Evolutionary conservation across 2,113 vertebrate genomes (phyloP), one percentile per base, ranked within the genome.

Genomic region (Amphiprion ocellaris): DNA sequence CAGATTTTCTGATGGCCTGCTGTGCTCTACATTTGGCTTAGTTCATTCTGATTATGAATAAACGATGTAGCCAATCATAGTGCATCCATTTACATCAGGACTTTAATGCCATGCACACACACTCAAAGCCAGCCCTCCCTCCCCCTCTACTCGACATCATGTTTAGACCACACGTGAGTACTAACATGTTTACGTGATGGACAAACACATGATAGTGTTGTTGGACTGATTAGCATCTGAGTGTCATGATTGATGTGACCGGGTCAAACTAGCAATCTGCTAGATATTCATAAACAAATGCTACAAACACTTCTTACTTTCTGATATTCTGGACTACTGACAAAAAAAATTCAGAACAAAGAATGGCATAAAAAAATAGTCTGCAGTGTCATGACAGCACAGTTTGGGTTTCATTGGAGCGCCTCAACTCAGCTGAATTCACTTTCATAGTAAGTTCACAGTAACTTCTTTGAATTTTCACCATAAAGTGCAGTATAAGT

Each of bases 41-140:
- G 60, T 89, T 92, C 73, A 39, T 39, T 83, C 62, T 87, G 77
- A 90, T 90, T 89, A 76, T 82, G 78, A 84, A 83, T 86, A 86
- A 89, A 88, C 77, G 82, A 67, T 56, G 33, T 5, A 3, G 59
- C 69, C 80, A 90, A 88, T 91, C 87, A 89, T 44, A 28, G 61
- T 10, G 10, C 72, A 83, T 82, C 64, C 23, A 78, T 78, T 84
- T 81, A 77, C 60, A 77, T 79, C 61, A n/a, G 24, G 33, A 63
- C n/a, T 63, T 26, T 62, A 53, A 83, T 63, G 49, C 65, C 49
- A 61, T 54, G 37, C 46, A 60, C 30, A 54, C 37, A 61, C 14
- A 44, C 46, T 50, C 37, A 52, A 37, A 53, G 19, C 9, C 39
- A 41, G 46, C 10, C 19, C 11, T 33, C 50, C 5, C 49, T 44